Evolutionary conservation across 2,888 invertebrate genomes (phyloP).

Genomic region (Poecilus cupreus): DNA sequence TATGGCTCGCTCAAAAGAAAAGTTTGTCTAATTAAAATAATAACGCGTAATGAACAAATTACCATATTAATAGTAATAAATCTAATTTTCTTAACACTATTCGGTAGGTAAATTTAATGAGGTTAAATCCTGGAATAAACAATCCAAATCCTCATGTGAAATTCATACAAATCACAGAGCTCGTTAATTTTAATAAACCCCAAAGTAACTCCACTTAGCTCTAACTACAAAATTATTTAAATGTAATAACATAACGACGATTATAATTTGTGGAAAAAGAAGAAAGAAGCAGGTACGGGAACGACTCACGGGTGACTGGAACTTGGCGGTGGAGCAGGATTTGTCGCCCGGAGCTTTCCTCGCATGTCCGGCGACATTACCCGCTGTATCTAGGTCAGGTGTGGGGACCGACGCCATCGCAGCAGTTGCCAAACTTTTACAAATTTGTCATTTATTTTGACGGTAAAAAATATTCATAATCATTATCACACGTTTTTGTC

Average conservation of each 20-base stretch:
- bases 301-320: neutral
- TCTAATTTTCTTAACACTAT: slow-evolving; percentile 14
- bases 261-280: slow-evolving; percentile 55
- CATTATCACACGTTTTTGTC: no score
- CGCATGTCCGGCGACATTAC: slow-evolving; percentile 58
- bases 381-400: slow-evolving; percentile 48
- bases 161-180: slow-evolving; percentile 47
- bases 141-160: slow-evolving; percentile 43
- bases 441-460: neutral
- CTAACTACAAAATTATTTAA: slow-evolving; percentile 57
- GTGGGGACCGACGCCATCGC: neutral
- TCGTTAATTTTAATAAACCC: slow-evolving; percentile 53
- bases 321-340: neutral
- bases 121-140: neutral
- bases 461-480: no score
- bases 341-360: slow-evolving; percentile 36
- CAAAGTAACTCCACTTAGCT: slow-evolving; percentile 44
- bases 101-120: slow-evolving; percentile 24
- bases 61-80: slow-evolving; percentile 23
- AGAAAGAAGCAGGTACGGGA: slow-evolving; percentile 26
- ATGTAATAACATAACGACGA: slow-evolving; percentile 53
- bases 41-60: neutral
- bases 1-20: neutral
- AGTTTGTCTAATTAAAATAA: slow-evolving; percentile 10
- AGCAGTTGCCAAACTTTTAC: neutral